These are phyloP conservation scores for Cantharis rustica DNA, from an alignment of 2,888 invertebrate genomes.

Conservation along the genomic window DNA sequence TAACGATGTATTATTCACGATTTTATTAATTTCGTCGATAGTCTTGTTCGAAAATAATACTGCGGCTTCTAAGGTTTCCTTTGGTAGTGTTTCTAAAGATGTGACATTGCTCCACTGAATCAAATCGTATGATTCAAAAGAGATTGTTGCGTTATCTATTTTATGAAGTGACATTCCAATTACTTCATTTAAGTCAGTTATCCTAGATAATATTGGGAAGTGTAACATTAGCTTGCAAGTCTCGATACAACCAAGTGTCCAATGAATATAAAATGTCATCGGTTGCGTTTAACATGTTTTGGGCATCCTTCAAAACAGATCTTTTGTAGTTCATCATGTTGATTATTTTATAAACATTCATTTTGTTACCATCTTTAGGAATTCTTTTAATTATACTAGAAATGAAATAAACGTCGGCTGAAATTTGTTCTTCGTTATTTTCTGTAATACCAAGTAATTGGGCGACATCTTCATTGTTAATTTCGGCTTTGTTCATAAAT, in stretches of 20 bases:
- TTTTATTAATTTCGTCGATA: not conserved
- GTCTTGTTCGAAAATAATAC: not conserved
- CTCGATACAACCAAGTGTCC: not conserved
- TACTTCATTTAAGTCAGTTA: not conserved
- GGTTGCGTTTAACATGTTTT: not conserved
- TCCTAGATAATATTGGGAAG: not conserved
- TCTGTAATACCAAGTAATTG: not conserved
- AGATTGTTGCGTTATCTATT: not conserved
- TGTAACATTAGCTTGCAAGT: not conserved
- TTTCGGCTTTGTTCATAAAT: not conserved
- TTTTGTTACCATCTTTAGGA: not conserved
- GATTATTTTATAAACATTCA: not conserved
- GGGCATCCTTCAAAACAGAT: not conserved
- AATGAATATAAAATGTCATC: not conserved
- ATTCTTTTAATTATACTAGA: not conserved
- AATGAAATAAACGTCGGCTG: not conserved
- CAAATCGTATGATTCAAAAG: not conserved
- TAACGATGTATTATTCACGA: not conserved
- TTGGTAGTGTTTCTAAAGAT: not conserved
- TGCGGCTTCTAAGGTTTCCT: not conserved
- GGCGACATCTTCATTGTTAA: not conserved
- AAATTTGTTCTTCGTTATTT: not conserved
- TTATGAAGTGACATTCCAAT: not conserved
- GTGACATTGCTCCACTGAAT: not conserved
- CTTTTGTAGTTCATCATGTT: not conserved